Base-by-base conservation (phyloP, 2,113 vertebrate species). In the Rostratula benghalensis region DNA sequence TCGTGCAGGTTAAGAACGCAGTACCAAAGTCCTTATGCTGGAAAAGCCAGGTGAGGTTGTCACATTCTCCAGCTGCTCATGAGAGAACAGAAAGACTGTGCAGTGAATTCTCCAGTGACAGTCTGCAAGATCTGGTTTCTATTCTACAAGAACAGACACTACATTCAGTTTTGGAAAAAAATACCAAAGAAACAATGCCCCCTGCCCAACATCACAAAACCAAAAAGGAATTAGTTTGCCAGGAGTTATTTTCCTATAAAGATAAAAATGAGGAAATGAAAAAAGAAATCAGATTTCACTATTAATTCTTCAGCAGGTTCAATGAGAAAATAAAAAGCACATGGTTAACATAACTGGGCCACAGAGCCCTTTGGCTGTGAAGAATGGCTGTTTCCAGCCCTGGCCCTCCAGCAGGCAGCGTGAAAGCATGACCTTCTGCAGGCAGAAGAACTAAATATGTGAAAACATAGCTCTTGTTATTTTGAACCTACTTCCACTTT, bases 111-210 rank as follows among this genome's bases (percentile, higher is more conserved):
- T 8, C 37, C 45, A 76, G 45, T 33, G n/a, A 57, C 43, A 35
- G 82, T 13, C 46, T 56, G 41, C 25, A 79, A 50, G 17, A 57
- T 39, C 23, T 85, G 17, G 17, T 22, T 76, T 77, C 57, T 46
- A 13, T 33, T 45, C 59, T 37, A 3, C 3, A 3, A 28, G 39
- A 39, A 39, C 39, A 39, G 39, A 39, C 9, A 39, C 39, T 10
- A 39, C 39, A 11, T 39, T 39, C 11, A 11, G 39, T 39, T 39
- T 39, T 11, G 50, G 18, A 27, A 73, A 67, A 48, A 51, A 3
- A 53, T 3, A 46, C 7, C 11, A 25, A 45, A 64, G 61, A 28
- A 1, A 0, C 19, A 70, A 17, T 11, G 25, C 1, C 3, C 7
- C 12, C 4, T 1, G 0, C 13, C 23, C 9, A 63, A 5, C 46